Percentiles rank a stretch among this genome's conserved stretches.
Conservation (phyloP, 1,140 invertebrate species). For the Magallana ariakensis region DNA sequence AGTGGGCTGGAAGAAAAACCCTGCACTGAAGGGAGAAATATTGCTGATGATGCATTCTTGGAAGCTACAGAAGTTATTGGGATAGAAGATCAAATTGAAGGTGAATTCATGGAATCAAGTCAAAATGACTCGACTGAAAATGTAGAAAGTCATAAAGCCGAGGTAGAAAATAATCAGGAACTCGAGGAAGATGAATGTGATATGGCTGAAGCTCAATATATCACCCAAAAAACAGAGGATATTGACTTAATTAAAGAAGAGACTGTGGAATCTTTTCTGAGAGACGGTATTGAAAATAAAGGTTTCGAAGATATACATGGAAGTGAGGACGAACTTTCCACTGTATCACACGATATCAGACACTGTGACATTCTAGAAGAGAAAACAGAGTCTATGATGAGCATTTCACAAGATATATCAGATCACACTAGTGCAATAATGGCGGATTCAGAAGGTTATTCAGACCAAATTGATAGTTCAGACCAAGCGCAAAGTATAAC, state of each 20-base stretch:
- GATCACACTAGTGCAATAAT: conserved; percentile 26
- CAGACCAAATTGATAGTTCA: conserved; percentile 21
- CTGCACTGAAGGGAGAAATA: too few relatives aligned
- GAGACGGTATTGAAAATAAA: conserved; percentile 34
- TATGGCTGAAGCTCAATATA: background rate
- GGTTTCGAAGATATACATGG: background rate
- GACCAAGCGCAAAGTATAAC: background rate
- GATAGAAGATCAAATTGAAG: conserved; percentile 1
- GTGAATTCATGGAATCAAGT: conserved; percentile 26
- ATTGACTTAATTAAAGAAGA: conserved; percentile 43
- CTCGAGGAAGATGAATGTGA: background rate
- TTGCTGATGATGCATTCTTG: background rate
- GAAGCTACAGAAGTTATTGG: background rate
- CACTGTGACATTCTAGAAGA: conserved; percentile 5
- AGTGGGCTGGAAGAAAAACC: background rate
- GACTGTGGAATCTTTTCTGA: background rate
- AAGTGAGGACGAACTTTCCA: background rate
- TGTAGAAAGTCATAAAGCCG: background rate
- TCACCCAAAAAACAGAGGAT: conserved; percentile 49
- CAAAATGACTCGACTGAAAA: background rate
- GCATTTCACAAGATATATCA: conserved; percentile 22
- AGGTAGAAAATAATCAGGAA: background rate
- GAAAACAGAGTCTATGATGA: background rate
- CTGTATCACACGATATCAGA: background rate
- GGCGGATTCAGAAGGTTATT: conserved; percentile 25